Percentiles rank a stretch among this genome's conserved stretches.
Conservation (phyloP, 2,888 invertebrate species). For the Lissocephala sabroskyi region DNA sequence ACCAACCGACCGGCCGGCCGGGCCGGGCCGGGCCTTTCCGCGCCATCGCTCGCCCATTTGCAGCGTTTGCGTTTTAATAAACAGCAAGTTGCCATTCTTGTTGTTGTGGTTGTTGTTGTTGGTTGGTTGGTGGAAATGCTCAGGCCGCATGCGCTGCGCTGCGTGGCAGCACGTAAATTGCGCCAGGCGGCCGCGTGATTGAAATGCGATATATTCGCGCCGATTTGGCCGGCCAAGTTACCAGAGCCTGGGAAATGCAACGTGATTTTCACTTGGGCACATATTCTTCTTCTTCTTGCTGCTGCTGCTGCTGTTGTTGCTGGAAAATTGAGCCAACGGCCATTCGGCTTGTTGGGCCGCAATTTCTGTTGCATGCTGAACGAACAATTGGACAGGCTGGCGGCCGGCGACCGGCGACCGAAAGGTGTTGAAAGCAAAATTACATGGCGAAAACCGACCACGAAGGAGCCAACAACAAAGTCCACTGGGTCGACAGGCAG, state of each 20-base stretch:
- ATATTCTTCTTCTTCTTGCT: conserved; percentile 11
- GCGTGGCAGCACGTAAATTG: conserved; percentile 61
- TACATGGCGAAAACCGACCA: conserved; percentile 51
- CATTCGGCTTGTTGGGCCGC: too few relatives aligned
- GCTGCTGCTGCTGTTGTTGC: conserved; percentile 11
- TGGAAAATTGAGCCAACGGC: conserved; percentile 8
- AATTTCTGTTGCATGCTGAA: conserved; percentile 38
- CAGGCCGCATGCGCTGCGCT: conserved; percentile 23
- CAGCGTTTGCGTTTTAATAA: conserved; percentile 41
- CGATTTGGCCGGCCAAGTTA: conserved; percentile 44
- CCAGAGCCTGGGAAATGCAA: conserved; percentile 62
- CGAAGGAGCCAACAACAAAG: not conserved
- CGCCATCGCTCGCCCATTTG: conserved; percentile 15
- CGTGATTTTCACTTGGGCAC: conserved; percentile 49
- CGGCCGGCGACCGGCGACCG: conserved; percentile 13
- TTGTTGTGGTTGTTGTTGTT: conserved; percentile 18
- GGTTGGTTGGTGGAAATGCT: conserved; percentile 9
- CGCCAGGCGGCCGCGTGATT: conserved; percentile 59
- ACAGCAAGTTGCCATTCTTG: conserved; percentile 36
- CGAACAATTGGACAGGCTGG: conserved; percentile 3
- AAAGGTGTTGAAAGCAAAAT: conserved; percentile 64
- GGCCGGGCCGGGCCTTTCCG: conserved; percentile 27
- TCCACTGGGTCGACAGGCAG: not conserved
- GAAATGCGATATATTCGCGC: conserved; percentile 70
- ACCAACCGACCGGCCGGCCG: not conserved